phyloP scores from a whole-genome alignment of 35 echinoderm and acorn worm species.

The Acanthaster planci region DNA sequence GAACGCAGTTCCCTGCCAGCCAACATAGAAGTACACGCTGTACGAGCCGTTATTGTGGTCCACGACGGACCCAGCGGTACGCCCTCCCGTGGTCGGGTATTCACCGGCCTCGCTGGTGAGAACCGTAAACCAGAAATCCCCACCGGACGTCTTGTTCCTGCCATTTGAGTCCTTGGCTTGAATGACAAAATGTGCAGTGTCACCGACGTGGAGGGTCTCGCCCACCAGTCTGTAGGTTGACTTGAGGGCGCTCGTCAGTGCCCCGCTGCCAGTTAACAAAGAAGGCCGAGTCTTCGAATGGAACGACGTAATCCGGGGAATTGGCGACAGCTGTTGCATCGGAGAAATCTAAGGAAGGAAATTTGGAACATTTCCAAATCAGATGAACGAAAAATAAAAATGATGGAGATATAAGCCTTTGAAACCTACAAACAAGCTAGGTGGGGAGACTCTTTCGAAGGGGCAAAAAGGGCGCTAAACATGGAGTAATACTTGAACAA shows the following conservation, averaged over 20 bases:
- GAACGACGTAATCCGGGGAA: no score
- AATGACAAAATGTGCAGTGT: conserved; percentile 24
- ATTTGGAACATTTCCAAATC: no score
- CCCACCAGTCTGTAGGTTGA: not conserved
- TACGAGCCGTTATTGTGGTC: conserved; percentile 52
- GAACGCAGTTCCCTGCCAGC: conserved; percentile 22
- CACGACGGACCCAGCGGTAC: conserved; percentile 10
- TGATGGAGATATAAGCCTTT: no score
- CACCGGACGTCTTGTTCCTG: conserved; percentile 4
- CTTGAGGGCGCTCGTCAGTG: not conserved
- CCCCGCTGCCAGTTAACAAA: no score
- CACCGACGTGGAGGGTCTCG: not conserved
- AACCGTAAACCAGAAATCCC: conserved; percentile 42
- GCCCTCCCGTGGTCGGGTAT: not conserved
- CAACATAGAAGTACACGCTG: conserved; percentile 39
- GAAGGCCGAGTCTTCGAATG: no score
- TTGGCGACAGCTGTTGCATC: no score
- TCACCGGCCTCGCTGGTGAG: not conserved
- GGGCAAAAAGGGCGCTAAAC: no score
- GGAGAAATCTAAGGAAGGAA: no score
- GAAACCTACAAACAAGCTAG: no score
- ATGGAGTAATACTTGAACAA: no score
- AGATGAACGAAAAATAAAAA: no score
- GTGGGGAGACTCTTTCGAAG: no score
- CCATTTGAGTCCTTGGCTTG: conserved; percentile 1